Evolutionary conservation across 1,140 invertebrate genomes (phyloP).

Genomic region (Pantala flavescens): DNA sequence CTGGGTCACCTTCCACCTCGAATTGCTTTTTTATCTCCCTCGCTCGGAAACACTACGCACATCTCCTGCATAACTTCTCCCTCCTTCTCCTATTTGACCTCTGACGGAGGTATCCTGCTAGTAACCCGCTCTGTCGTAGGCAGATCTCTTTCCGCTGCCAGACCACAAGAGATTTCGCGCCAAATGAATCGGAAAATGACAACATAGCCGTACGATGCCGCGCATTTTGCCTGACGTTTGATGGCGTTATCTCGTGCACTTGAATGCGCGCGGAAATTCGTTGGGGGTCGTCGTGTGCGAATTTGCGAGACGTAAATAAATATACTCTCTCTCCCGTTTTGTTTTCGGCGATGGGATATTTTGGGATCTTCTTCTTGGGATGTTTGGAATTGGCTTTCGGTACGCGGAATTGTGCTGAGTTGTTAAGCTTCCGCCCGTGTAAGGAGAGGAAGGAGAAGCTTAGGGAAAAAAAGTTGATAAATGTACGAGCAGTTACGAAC

Average conservation of each 20-base stretch:
- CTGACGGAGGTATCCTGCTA: background rate
- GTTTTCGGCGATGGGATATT: too few species aligned
- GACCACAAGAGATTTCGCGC: background rate
- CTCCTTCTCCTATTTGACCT: background rate
- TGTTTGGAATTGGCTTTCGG: too few species aligned
- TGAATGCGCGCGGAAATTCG: too few species aligned
- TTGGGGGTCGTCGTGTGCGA: too few species aligned
- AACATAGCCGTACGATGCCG: background rate
- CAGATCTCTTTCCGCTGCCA: background rate
- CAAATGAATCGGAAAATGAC: background rate
- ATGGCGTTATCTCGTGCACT: background rate
- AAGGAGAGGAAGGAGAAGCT: too few species aligned
- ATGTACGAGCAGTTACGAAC: too few species aligned
- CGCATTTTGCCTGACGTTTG: background rate
- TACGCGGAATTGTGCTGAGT: too few species aligned
- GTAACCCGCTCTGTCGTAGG: background rate
- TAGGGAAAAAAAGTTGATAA: too few species aligned
- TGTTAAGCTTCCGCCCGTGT: too few species aligned
- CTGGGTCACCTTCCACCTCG: background rate
- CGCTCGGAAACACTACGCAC: background rate
- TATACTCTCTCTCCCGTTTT: too few species aligned
- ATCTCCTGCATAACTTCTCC: background rate
- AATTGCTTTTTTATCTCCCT: background rate
- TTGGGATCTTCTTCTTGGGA: too few species aligned
- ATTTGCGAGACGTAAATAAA: too few species aligned